Conservation (phyloP, 1,140 invertebrate genomes). For the Magallana angulata region DNA sequence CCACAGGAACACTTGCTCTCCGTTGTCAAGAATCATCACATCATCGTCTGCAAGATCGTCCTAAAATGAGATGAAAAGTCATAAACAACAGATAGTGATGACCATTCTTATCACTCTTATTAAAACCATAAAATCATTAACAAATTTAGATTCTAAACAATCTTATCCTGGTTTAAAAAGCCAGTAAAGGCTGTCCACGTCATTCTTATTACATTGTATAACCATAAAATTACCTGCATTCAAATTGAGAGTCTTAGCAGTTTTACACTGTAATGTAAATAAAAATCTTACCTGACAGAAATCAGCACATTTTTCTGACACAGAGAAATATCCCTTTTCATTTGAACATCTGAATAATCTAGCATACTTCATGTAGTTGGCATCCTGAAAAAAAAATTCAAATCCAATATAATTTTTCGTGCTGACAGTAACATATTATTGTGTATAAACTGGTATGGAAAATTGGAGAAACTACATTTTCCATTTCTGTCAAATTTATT, state of each 20-base stretch:
- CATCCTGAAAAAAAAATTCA: slow-evolving; percentile 82
- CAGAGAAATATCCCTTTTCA: slow-evolving; percentile 99
- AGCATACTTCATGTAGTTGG: slow-evolving; percentile 96
- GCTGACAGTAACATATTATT: no score
- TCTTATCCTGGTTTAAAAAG: no score
- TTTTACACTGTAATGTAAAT: neutral
- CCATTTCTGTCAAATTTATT: no score
- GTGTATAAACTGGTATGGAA: no score
- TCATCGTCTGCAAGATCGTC: slow-evolving; percentile 99
- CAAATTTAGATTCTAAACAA: no score
- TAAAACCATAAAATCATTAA: neutral
- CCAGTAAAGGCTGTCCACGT: no score
- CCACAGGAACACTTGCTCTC: slow-evolving; percentile 98
- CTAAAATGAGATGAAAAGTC: slow-evolving; percentile 78
- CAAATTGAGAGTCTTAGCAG: neutral
- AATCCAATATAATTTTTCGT: neutral
- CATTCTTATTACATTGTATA: no score
- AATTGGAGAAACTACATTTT: no score
- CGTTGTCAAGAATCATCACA: slow-evolving; percentile 99
- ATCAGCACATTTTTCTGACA: slow-evolving; percentile 99
- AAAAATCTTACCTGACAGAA: slow-evolving; percentile 93
- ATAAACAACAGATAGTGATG: no score
- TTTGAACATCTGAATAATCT: slow-evolving; percentile 98
- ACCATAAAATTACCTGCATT: no score
- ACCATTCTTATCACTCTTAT: neutral